Evolutionary conservation across 2,888 invertebrate species (phyloP).

Genomic region (Dicycla oo): DNA sequence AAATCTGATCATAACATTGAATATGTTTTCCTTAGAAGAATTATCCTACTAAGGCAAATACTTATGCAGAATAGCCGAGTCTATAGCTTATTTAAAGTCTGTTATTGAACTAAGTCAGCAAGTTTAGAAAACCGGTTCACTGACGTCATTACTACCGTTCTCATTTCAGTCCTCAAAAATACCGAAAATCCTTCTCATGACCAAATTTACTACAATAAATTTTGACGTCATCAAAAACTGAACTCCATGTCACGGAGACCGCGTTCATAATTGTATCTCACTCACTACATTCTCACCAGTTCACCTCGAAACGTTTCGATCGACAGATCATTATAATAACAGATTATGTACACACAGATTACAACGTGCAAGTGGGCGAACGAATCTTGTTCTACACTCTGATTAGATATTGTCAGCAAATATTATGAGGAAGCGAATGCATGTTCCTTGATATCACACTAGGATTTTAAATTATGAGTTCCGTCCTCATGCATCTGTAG

Average conservation of each 20-base stretch:
- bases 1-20: background rate
- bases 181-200: conserved; percentile 15
- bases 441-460: conserved; percentile 14
- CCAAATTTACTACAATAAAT: background rate
- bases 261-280: conserved; percentile 51
- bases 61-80: background rate
- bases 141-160: background rate
- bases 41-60: background rate
- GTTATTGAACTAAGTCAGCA: background rate
- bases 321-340: conserved; percentile 59
- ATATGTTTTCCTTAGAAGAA: conserved; percentile 1
- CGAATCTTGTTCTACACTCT: conserved; percentile 32
- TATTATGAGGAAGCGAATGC: conserved; percentile 41
- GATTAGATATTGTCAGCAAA: conserved; percentile 54
- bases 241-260: conserved; percentile 55
- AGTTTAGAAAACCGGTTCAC: background rate
- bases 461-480: conserved; percentile 7
- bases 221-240: conserved; percentile 39
- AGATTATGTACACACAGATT: conserved; percentile 45
- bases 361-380: conserved; percentile 60
- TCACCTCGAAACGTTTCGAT: conserved; percentile 63
- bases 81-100: background rate
- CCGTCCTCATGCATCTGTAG: conserved; percentile 29
- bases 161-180: conserved; percentile 3
- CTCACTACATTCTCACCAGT: conserved; percentile 46